Conservation (phyloP, 2,888 invertebrate genomes). For the Sminthurides aquaticus region DNA sequence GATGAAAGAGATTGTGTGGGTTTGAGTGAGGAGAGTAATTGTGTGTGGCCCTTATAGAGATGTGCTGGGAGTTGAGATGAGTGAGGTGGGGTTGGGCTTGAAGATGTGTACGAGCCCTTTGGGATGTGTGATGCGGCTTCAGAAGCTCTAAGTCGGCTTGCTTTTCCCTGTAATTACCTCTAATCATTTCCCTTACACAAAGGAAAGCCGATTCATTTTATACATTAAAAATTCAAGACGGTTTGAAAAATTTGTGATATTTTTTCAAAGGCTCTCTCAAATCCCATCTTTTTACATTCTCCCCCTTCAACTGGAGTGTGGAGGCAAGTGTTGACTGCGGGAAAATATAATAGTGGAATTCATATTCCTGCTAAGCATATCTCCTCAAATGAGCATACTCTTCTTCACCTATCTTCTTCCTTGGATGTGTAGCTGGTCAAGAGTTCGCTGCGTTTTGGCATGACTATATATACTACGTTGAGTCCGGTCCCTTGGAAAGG, state of each 20-base stretch:
- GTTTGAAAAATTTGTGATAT: constrained; percentile 30
- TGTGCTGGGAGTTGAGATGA: constrained; percentile 25
- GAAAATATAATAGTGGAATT: too few relatives aligned
- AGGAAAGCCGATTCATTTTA: constrained; percentile 44
- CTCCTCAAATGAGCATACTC: too few relatives aligned
- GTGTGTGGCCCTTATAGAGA: constrained; percentile 44
- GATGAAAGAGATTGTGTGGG: constrained; percentile 2
- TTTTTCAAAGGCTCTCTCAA: constrained; percentile 24
- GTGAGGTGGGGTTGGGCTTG: constrained; percentile 28
- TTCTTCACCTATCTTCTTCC: too few relatives aligned
- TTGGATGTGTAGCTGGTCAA: too few relatives aligned
- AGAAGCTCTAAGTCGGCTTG: constrained; percentile 44
- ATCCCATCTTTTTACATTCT: constrained; percentile 3
- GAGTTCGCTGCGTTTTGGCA: too few relatives aligned
- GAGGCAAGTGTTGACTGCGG: too few relatives aligned
- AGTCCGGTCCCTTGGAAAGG: too few relatives aligned
- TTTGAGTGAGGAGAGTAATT: constrained; percentile 13
- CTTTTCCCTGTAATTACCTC: constrained; percentile 45
- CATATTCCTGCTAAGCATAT: too few relatives aligned
- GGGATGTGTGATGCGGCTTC: constrained; percentile 43
- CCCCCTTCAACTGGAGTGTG: too few relatives aligned
- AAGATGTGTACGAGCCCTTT: constrained; percentile 42
- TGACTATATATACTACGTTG: too few relatives aligned
- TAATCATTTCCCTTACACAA: constrained; percentile 44
- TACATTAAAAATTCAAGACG: constrained; percentile 39